phyloP scores from a whole-genome alignment of 2,113 vertebrate species.

The Nerophis lumbriciformis region DNA sequence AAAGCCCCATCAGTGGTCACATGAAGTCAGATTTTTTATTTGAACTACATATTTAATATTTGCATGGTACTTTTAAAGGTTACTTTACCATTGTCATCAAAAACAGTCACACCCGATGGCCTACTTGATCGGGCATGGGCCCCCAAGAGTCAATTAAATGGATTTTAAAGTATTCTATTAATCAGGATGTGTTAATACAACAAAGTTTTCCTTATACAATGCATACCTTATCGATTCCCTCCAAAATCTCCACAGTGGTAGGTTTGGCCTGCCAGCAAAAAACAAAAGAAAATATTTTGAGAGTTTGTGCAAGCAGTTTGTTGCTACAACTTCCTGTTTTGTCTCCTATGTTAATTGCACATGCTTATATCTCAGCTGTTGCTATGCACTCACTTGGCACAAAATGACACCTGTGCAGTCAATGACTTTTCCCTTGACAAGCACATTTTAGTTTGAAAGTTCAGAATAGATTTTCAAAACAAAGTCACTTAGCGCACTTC shows the following conservation, averaged over 20 bases:
- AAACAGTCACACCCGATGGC: constrained; percentile 4
- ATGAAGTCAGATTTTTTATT: constrained; percentile 7
- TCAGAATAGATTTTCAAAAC: too few species aligned
- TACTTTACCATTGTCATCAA: neutral
- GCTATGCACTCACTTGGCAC: neutral
- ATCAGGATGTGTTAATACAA: neutral
- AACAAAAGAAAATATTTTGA: constrained; percentile 5
- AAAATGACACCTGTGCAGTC: neutral
- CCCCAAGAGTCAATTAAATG: neutral
- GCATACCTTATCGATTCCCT: constrained; percentile 95
- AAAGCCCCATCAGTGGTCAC: constrained; percentile 37
- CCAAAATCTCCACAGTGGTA: constrained; percentile 90
- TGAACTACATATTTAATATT: constrained; percentile 1
- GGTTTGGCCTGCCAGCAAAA: constrained; percentile 81
- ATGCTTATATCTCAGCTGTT: neutral
- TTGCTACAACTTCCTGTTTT: constrained; percentile 4
- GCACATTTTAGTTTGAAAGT: too few species aligned
- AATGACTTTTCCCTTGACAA: too few species aligned
- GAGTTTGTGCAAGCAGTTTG: constrained; percentile 5
- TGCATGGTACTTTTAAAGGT: neutral
- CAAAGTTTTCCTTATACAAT: neutral
- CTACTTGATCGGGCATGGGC: neutral
- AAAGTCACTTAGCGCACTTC: too few species aligned
- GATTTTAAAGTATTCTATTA: neutral
- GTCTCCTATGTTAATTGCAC: neutral